These are phyloP conservation scores for Ptychobarbus kaznakovi DNA, from an alignment of 2,797 vertebrate genomes.

Conservation along the genomic window DNA sequence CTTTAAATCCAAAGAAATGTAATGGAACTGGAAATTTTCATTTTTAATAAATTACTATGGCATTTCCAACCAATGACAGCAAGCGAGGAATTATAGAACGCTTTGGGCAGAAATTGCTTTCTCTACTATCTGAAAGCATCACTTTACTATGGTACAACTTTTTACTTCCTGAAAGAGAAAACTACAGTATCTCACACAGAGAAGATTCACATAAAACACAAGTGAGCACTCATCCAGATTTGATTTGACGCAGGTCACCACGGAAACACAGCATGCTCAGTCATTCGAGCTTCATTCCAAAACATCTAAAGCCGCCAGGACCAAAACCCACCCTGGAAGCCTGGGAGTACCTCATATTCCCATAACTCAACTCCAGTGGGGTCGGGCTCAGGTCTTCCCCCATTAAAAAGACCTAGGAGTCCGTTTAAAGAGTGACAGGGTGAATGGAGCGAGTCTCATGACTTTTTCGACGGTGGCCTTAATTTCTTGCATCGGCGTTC, in stretches of 20 bases:
- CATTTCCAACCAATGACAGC: neutral
- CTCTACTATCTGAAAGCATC: neutral
- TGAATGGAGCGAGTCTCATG: conserved; percentile 55
- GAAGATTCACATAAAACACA: neutral
- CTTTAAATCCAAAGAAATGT: neutral
- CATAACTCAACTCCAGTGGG: conserved; percentile 47
- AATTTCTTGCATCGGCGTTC: conserved; percentile 53
- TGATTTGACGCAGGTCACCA: neutral
- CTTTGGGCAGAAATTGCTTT: neutral
- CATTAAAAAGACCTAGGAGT: conserved; percentile 55
- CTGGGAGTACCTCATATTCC: conserved; percentile 37
- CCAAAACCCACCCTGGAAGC: conserved; percentile 9
- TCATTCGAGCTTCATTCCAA: conserved; percentile 19
- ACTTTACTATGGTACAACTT: neutral
- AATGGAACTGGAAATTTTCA: neutral
- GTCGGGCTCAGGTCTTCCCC: conserved; percentile 48
- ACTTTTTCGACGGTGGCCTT: conserved; percentile 48
- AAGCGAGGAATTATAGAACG: neutral
- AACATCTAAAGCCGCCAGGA: neutral
- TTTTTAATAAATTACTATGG: neutral
- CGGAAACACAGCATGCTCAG: conserved; percentile 15
- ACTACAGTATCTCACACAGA: neutral
- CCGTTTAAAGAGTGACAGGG: conserved; percentile 49
- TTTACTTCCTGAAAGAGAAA: neutral
- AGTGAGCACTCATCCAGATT: conserved; percentile 9